Evolutionary conservation across 2,797 vertebrate species (phyloP).

Genomic region (Sebastes dallii): DNA sequence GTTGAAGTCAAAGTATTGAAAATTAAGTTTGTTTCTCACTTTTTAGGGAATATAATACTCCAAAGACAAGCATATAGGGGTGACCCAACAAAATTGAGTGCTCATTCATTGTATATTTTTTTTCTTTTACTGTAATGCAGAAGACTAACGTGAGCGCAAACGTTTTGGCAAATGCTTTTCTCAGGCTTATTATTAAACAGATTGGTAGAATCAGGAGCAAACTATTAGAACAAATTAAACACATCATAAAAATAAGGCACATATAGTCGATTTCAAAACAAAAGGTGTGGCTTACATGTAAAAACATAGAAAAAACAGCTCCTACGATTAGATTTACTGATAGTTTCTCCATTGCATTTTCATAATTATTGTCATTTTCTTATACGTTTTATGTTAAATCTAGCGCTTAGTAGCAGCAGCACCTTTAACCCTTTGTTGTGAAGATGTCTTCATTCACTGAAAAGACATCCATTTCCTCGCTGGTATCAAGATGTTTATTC

Average conservation of each 20-base stretch:
- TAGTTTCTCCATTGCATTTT: not conserved
- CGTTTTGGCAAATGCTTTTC: rapidly evolving
- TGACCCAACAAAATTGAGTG: not conserved
- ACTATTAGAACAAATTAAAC: not conserved
- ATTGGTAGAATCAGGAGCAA: not conserved
- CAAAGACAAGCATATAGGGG: not conserved
- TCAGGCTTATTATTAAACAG: not conserved
- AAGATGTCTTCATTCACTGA: not conserved
- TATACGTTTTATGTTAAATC: not conserved
- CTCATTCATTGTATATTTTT: not conserved
- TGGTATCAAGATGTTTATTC: not conserved
- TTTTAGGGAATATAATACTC: not conserved
- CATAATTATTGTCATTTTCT: not conserved
- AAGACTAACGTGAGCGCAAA: too few relatives aligned
- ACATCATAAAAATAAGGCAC: not conserved
- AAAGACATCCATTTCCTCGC: not conserved
- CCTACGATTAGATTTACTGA: not conserved
- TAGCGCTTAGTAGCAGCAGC: not conserved
- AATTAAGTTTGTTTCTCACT: not conserved
- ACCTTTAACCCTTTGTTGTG: not conserved
- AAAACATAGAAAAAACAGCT: not conserved
- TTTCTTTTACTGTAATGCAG: too few relatives aligned
- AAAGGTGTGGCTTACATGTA: not conserved
- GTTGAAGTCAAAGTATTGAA: not conserved
- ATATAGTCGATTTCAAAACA: not conserved